phyloP scores from a whole-genome alignment of 1,140 invertebrate genomes.

The Eulimnadia texana region DNA sequence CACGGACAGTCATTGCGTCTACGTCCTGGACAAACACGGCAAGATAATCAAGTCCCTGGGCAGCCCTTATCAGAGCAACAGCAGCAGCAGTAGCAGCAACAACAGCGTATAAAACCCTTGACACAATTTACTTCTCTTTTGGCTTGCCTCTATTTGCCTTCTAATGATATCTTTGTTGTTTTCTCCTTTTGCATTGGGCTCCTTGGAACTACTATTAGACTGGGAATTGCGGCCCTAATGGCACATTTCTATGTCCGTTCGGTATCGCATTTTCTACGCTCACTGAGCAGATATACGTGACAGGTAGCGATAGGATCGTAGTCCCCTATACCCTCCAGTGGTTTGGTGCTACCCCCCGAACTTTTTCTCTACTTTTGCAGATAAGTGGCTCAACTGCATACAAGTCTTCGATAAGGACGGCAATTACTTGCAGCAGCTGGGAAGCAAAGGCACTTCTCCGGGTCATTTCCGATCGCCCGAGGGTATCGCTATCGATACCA shows the following conservation, averaged over 20 bases:
- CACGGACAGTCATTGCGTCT: slow-evolving; percentile 37
- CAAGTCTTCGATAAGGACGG: slow-evolving; percentile 51
- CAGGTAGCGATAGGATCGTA: slow-evolving; percentile 27
- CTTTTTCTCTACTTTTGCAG: no score
- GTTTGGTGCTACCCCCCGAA: no score
- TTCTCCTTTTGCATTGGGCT: neutral
- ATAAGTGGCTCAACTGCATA: slow-evolving; percentile 60
- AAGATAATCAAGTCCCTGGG: slow-evolving; percentile 26
- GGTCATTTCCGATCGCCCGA: slow-evolving; percentile 52
- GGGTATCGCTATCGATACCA: slow-evolving; percentile 46
- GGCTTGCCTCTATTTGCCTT: neutral
- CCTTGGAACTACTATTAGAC: neutral
- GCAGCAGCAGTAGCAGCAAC: neutral
- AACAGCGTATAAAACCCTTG: neutral
- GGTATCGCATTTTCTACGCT: slow-evolving; percentile 46
- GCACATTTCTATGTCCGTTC: slow-evolving; percentile 43
- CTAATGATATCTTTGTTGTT: neutral
- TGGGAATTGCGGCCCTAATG: slow-evolving; percentile 18
- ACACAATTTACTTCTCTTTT: slow-evolving; percentile 31
- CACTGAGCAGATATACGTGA: slow-evolving; percentile 44
- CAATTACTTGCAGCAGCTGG: slow-evolving; percentile 41
- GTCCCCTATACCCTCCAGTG: no score
- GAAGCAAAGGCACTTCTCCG: slow-evolving; percentile 41
- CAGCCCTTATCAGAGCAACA: slow-evolving; percentile 21
- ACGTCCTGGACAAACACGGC: slow-evolving; percentile 39